Conservation (phyloP, 53 echinoderm and acorn worm species). For the Antedon mediterranea region DNA sequence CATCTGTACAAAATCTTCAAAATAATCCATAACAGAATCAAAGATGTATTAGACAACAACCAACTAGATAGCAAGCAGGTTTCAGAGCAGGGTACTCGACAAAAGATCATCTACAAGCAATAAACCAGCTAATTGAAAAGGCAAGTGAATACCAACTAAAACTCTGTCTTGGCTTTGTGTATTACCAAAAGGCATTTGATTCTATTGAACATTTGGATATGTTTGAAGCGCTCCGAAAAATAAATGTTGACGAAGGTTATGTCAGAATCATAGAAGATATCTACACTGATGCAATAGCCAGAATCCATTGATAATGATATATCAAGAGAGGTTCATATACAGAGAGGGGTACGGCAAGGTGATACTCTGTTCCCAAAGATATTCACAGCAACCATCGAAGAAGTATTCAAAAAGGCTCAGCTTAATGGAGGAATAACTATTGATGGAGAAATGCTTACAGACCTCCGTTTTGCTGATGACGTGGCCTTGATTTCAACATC, state of each 20-base stretch:
- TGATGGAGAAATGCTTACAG: background rate
- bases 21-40: too few species aligned
- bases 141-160: slow-evolving; percentile 1
- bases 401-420: background rate
- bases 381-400: background rate
- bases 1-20: background rate
- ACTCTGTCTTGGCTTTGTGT: background rate
- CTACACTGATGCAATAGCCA: background rate
- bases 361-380: background rate
- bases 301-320: background rate
- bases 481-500: background rate
- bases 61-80: background rate
- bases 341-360: background rate
- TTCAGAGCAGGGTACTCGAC: background rate
- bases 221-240: background rate
- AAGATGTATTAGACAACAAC: background rate
- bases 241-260: background rate
- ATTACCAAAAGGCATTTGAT: slow-evolving; percentile 3
- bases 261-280: background rate
- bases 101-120: background rate
- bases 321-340: background rate
- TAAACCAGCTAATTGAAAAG: slow-evolving; percentile 2
- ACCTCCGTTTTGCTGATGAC: slow-evolving; percentile 5
- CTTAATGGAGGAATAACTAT: background rate
- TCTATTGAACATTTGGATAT: background rate